Evolutionary conservation across 2,888 invertebrate genomes (phyloP).

Genomic region (Lobophora halterata): DNA sequence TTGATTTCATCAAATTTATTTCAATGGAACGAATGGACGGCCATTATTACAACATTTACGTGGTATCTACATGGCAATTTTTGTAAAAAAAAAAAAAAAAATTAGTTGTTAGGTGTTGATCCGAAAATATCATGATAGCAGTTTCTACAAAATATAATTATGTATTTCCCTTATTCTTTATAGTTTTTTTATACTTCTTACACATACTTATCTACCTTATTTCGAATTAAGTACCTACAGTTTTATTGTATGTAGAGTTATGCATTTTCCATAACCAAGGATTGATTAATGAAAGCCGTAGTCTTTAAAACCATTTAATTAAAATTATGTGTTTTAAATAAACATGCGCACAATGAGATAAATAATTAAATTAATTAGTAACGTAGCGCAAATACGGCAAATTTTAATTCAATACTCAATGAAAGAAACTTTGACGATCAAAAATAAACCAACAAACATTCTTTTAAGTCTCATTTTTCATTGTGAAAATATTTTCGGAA

Average conservation of each 20-base stretch:
- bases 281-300: slow-evolving; percentile 18
- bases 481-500: slow-evolving; percentile 66
- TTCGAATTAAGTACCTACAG: too few relatives aligned
- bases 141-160: too few relatives aligned
- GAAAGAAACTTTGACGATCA: slow-evolving; percentile 50
- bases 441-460: slow-evolving; percentile 61
- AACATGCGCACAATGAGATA: slow-evolving; percentile 65
- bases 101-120: too few relatives aligned
- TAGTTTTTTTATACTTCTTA: too few relatives aligned
- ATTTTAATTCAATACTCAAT: slow-evolving; percentile 77
- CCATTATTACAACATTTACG: slow-evolving; percentile 61
- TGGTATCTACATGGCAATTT: slow-evolving; percentile 32
- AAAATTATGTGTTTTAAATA: slow-evolving; percentile 62
- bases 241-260: too few relatives aligned
- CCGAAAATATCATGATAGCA: too few relatives aligned
- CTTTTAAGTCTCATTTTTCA: slow-evolving; percentile 68
- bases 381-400: slow-evolving; percentile 71
- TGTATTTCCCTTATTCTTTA: too few relatives aligned
- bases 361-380: slow-evolving; percentile 77
- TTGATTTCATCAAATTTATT: slow-evolving; percentile 68
- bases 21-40: slow-evolving; percentile 59
- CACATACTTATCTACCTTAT: too few relatives aligned
- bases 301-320: slow-evolving; percentile 36
- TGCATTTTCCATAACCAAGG: too few relatives aligned
- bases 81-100: too few relatives aligned